phyloP scores from a whole-genome alignment of 2,113 vertebrate genomes.

The Megaceryle torquata region DNA sequence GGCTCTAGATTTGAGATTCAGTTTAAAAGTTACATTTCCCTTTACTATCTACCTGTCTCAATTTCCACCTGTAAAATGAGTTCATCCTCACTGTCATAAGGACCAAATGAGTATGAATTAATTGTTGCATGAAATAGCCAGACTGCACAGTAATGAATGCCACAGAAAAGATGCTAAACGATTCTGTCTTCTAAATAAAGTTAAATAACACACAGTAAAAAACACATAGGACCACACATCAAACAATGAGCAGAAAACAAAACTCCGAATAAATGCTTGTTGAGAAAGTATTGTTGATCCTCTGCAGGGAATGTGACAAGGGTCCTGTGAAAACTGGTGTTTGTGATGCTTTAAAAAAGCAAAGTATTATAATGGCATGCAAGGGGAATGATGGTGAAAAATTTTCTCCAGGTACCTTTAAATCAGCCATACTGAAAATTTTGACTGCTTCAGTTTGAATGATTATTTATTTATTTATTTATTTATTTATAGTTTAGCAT shows the following conservation, averaged over 20 bases:
- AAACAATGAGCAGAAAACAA: background rate
- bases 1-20: background rate
- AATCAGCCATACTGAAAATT: background rate
- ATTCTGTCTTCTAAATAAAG: background rate
- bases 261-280: background rate
- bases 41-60: background rate
- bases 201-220: background rate
- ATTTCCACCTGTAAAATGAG: background rate
- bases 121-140: background rate
- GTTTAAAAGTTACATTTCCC: background rate
- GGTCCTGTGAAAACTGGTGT: background rate
- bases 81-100: background rate
- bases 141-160: background rate
- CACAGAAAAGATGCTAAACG: background rate
- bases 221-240: background rate
- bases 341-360: background rate
- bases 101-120: background rate
- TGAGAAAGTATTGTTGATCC: background rate
- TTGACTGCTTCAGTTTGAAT: background rate
- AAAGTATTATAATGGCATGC: background rate
- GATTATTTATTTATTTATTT: background rate
- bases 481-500: background rate
- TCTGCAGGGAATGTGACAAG: background rate
- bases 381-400: background rate
- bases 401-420: background rate